Percentiles rank a stretch among this genome's conserved stretches.
These are phyloP conservation scores for Diachrysia chrysitis DNA, from an alignment of 2,888 invertebrate species.

Conservation along the genomic window DNA sequence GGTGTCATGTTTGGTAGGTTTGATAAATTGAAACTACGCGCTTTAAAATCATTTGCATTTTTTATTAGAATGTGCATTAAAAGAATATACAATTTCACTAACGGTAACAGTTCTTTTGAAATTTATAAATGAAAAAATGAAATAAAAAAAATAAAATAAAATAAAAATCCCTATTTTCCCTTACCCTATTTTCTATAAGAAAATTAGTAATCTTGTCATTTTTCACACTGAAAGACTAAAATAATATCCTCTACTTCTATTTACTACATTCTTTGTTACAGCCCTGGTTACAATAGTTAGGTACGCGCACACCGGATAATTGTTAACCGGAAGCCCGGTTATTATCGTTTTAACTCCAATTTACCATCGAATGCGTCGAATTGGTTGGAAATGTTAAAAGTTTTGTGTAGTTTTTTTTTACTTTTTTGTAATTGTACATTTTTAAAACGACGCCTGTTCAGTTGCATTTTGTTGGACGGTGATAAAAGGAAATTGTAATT, in stretches of 20 bases:
- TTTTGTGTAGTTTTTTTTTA: conserved; percentile 23
- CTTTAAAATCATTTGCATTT: neutral
- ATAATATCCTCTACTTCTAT: neutral
- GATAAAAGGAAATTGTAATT: conserved; percentile 34
- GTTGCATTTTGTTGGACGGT: conserved; percentile 10
- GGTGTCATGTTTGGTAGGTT: neutral
- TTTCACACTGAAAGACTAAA: too few species aligned
- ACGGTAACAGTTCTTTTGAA: too few species aligned
- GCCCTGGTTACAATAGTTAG: conserved; percentile 35
- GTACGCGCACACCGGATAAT: conserved; percentile 38
- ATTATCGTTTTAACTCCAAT: conserved; percentile 54
- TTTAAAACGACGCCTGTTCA: conserved; percentile 24
- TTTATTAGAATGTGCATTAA: neutral
- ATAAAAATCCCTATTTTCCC: too few species aligned
- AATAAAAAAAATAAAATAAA: too few species aligned
- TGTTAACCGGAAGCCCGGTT: conserved; percentile 45
- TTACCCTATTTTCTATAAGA: too few species aligned
- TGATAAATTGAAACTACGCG: neutral
- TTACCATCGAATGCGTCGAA: conserved; percentile 49
- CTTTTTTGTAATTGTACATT: conserved; percentile 29
- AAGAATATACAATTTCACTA: neutral
- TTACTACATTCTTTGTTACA: neutral
- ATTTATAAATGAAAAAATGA: too few species aligned
- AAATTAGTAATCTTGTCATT: too few species aligned
- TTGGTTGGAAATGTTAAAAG: conserved; percentile 20